These are phyloP conservation scores for Gambusia affinis DNA, from an alignment of 2,113 vertebrate genomes.

Conservation along the genomic window DNA sequence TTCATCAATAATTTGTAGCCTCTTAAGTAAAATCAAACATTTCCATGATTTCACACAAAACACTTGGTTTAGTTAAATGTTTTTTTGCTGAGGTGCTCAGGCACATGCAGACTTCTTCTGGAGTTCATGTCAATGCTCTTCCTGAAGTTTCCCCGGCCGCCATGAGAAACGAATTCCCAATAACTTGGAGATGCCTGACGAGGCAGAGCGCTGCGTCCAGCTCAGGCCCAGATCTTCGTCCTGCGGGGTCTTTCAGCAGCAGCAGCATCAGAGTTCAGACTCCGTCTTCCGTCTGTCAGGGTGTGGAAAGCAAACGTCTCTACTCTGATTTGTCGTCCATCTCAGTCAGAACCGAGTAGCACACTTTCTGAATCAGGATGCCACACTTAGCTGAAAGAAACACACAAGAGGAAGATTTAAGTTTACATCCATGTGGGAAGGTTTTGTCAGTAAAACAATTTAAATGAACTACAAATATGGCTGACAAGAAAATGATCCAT, in stretches of 20 bases:
- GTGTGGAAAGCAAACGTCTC: background rate
- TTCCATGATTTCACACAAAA: slow-evolving; percentile 17
- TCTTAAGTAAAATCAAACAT: slow-evolving; percentile 32
- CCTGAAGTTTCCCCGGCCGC: slow-evolving; percentile 2
- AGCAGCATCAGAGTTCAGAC: slow-evolving; percentile 3
- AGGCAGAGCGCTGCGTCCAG: slow-evolving; percentile 20
- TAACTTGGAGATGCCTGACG: slow-evolving; percentile 7
- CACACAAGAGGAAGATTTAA: background rate
- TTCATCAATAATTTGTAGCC: slow-evolving; percentile 13
- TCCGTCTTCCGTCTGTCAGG: slow-evolving; percentile 13
- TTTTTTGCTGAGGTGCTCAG: slow-evolving; percentile 22
- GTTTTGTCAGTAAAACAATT: background rate
- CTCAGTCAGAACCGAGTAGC: slow-evolving; percentile 87
- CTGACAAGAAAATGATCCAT: background rate
- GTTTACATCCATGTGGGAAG: background rate
- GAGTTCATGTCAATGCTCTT: slow-evolving; percentile 29
- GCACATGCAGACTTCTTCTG: slow-evolving; percentile 13
- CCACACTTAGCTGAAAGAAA: slow-evolving; percentile 72
- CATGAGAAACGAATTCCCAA: background rate
- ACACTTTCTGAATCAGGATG: slow-evolving; percentile 84
- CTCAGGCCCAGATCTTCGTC: slow-evolving; percentile 17
- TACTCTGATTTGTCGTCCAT: slow-evolving; percentile 83
- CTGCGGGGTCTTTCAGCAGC: background rate
- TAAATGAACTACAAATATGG: background rate
- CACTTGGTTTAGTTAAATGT: slow-evolving; percentile 39